Evolutionary conservation across 2,888 invertebrate species (phyloP), one percentile per base, ranked within the genome.

Genomic region (Drosophila merina): DNA sequence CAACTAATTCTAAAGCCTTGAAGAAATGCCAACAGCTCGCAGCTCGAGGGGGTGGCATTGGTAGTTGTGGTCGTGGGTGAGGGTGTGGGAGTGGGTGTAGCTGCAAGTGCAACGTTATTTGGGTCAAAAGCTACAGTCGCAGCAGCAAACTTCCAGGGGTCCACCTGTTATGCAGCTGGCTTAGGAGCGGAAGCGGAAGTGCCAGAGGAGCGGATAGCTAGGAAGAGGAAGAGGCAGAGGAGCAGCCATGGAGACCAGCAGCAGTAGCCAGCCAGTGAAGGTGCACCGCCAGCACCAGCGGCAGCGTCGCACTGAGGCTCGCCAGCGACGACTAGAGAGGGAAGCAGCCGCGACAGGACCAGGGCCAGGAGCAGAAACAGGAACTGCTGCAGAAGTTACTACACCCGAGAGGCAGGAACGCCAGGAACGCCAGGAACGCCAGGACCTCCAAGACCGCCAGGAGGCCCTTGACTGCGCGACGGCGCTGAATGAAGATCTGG

Each of bases 241-340:
- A 52, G 63, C 25, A 36, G 31, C 31, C 50, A 91, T 92, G 91
- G 92, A 92, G 80, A 84, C 88, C 57, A 85, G 89, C n/a, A 44
- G 44, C 44, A 44, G 25, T 10, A 44, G 25, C 25, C 79, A 79
- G 74, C 90, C 91, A 20, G 49, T 52, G 76, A 92, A 92, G 88
- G 91, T 92, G 77, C 92, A 92, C 88, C 90, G 90, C 64, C 91
- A 91, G 80, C 91, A 90, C 68, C 90, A 90, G 74, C 89, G 91
- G 58, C 91, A 91, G 64, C 86, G 89, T 9, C 89, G 88, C 68
- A 89, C 90, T 28, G 89, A 89, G 74, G 89, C 90, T 36, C 88
- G 91, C 45, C 89, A 91, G 72, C 88, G 89, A 40, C 90, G 89
- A 2, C 74, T 89, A 71, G 89, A 88, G 42, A 84, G 90, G 12